Evolutionary conservation across 2,113 vertebrate species (phyloP).

Genomic region (Sprattus sprattus): DNA sequence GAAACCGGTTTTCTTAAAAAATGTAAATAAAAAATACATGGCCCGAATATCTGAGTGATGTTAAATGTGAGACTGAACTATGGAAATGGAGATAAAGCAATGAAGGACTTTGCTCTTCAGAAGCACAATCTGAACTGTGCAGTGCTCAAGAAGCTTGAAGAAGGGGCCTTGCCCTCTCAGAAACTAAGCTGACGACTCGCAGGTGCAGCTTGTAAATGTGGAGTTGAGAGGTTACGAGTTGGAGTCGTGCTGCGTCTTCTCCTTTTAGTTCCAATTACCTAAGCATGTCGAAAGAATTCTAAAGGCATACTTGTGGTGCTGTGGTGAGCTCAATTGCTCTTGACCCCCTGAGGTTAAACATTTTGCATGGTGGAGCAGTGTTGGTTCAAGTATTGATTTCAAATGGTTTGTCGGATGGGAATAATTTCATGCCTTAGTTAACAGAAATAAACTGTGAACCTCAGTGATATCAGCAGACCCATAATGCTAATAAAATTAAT

Average conservation of each 20-base stretch:
- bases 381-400: slow-evolving; percentile 53
- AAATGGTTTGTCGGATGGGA: slow-evolving; percentile 52
- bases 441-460: neutral
- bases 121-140: neutral
- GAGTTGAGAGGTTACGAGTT: neutral
- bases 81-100: neutral
- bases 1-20: neutral
- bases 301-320: slow-evolving; percentile 49
- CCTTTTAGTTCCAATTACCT: neutral
- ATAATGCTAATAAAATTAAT: neutral
- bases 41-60: neutral
- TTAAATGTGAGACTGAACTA: neutral
- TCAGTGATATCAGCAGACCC: neutral
- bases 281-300: neutral
- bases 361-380: slow-evolving; percentile 42
- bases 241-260: neutral
- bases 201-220: neutral
- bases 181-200: neutral
- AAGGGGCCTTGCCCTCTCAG: neutral
- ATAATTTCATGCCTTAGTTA: neutral
- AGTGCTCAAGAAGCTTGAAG: neutral
- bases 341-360: slow-evolving; percentile 58
- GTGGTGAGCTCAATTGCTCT: slow-evolving; percentile 44
- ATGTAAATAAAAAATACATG: no score
- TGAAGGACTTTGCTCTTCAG: neutral